Evolutionary conservation across 1,140 invertebrate genomes (phyloP), one percentile per base, ranked within the genome.

Genomic region (Hycleus phaleratus): DNA sequence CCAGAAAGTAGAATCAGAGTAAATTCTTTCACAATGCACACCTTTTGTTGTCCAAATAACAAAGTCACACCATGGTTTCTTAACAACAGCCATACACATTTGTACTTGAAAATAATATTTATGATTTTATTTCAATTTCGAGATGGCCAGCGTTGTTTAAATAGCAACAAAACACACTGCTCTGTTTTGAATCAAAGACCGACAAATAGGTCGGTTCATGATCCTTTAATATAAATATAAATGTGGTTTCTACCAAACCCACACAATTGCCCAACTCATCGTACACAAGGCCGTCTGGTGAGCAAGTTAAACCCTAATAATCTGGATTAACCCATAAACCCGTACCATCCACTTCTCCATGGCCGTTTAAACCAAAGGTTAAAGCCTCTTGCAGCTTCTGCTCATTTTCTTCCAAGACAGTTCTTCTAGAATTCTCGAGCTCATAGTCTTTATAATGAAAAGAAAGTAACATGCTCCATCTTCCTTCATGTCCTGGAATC

Each of bases 41-140:
- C 44, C 58, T 32, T 58, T 46, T 40, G 58, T 10, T 1, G 61
- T 66, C 64, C 59, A 66, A 38, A 61, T 54, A 32, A 66, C 59
- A 53, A 63, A 63, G 44, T 63, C 55, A 61, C 64, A 66, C 56
- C 56, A 66, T 38, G 10, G 38, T 26, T 40, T 52, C 49, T 52
- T 56, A 9, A 48, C 56, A 42, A 66, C 46, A 38, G 51, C 52
- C 56, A 66, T 61, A 38, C 61, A 52, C 8, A 38, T 59, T 54
- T 66, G 64, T 12, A 61, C 38, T 38, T 53, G 56, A 24, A 42
- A 24, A 12, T 52, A 52, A 53, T 51, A 46, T 18, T 6, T 9
- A 42, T 66, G 61, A 54, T 45, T 63, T 49, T 39, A 26, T 48
- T 63, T 60, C 32, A 65, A 60, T 32, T 40, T 56, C 43, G 59